Evolutionary conservation across 2,113 vertebrate species (phyloP), one percentile per base, ranked within the genome.

Genomic region (Lepus europaeus): DNA sequence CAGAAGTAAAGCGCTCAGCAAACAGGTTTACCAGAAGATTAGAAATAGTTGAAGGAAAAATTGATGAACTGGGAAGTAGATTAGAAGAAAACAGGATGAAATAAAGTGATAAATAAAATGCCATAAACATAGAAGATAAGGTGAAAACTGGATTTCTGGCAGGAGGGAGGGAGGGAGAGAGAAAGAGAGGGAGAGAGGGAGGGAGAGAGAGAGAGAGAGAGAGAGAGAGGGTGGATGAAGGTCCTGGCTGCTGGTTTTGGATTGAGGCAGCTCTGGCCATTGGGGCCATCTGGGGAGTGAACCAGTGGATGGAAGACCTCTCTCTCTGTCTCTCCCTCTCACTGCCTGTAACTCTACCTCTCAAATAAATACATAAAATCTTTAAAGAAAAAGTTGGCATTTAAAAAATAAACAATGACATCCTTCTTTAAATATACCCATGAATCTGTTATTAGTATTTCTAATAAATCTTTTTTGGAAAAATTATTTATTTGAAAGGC

Each of bases 351-450:
- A 45, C 45, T 45, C 45, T 45, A 45, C 45, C 45, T 45, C 45
- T 45, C 45, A 45, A 45, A 45, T 45, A 45, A 45, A 45, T 45
- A 45, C 45, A 45, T 45, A 7, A 45, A 45, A 45, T 45, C 45
- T 45, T 45, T 45, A 45, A 45, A 45, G 33, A 95, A 87, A 82
- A 80, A 78, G 51, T 13, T 49, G 9, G 36, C 11, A 56, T 27
- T 39, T 29, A 66, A 86, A 95, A 85, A 70, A 56, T 66, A 82
- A 89, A 45, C 27, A n/a, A 16, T 74, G 68, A 53, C 53, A 81
- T n/a, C 39, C 83, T 84, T 91, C 70, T 95, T 93, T 70, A 92
- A 72, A 29, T 68, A 31, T 74, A 80, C 9, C 59, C 76, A 39
- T 93, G 73, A 36, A 90, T n/a, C 33, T 88, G 22, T 76, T 86